These are phyloP conservation scores for Chironomus tentans DNA, from an alignment of 2,888 invertebrate genomes.

Conservation along the genomic window DNA sequence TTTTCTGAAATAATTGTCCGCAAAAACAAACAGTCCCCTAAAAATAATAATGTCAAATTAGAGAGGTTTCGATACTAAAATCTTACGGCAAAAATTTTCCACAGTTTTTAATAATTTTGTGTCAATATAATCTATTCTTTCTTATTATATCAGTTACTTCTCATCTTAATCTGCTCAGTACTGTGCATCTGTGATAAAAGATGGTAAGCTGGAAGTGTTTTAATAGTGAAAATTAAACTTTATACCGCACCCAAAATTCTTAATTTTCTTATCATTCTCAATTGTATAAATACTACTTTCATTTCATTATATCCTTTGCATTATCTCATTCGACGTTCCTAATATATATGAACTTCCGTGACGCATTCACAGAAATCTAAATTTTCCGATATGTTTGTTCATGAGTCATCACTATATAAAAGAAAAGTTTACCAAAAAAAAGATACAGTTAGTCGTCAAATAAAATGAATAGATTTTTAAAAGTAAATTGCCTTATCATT, in stretches of 20 bases:
- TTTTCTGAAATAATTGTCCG: no score
- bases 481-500: neutral
- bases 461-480: neutral
- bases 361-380: neutral
- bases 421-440: neutral
- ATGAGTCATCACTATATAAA: neutral
- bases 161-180: constrained; percentile 8
- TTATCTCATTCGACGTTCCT: neutral
- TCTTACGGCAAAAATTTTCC: no score
- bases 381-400: neutral
- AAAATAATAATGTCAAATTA: no score
- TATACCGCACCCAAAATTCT: constrained; percentile 13
- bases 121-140: neutral
- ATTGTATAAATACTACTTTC: neutral
- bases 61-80: no score
- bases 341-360: neutral
- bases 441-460: neutral
- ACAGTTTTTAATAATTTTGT: no score
- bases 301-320: neutral
- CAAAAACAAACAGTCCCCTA: no score
- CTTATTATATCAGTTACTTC: neutral
- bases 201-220: constrained; percentile 8
- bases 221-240: neutral
- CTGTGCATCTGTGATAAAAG: constrained; percentile 20
- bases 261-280: neutral